Evolutionary conservation across 2,888 invertebrate genomes (phyloP).

Genomic region (Hartigia nigra): DNA sequence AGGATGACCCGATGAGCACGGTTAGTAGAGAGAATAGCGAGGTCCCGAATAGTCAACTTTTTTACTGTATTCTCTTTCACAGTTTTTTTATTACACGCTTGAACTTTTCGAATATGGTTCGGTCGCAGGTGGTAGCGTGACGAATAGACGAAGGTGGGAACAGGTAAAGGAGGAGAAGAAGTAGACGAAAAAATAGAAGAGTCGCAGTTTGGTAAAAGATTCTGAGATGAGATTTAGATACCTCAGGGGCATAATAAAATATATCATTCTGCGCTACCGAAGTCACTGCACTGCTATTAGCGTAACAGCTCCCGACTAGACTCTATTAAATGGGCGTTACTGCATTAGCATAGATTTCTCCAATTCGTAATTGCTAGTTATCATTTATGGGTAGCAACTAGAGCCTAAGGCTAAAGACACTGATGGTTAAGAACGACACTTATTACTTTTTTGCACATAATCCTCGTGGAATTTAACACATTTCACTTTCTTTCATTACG

Average conservation of each 20-base stretch:
- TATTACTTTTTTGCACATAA: not conserved
- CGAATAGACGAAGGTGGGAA: not conserved
- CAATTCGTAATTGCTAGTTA: not conserved
- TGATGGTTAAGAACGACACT: not conserved
- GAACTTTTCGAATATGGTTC: not conserved
- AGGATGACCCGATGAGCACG: not conserved
- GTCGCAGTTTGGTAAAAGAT: not conserved
- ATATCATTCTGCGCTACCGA: constrained; percentile 33
- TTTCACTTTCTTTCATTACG: not conserved
- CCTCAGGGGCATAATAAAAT: constrained; percentile 31
- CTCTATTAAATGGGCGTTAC: constrained; percentile 41
- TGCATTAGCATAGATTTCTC: constrained; percentile 30
- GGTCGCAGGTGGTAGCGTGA: not conserved
- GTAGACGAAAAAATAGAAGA: not conserved
- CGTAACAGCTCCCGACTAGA: constrained; percentile 29
- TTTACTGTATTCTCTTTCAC: constrained; percentile 15
- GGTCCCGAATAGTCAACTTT: not conserved
- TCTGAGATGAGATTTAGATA: not conserved
- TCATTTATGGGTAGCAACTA: not conserved
- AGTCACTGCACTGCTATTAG: constrained; percentile 36
- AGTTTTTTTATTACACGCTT: constrained; percentile 14
- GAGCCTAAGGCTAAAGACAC: not conserved
- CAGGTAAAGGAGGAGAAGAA: not conserved
- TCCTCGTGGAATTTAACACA: not conserved
- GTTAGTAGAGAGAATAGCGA: not conserved